Percentiles rank a stretch among this genome's conserved stretches.
These are phyloP conservation scores for Limnephilus rhombicus DNA, from an alignment of 2,888 invertebrate species.

Conservation along the genomic window DNA sequence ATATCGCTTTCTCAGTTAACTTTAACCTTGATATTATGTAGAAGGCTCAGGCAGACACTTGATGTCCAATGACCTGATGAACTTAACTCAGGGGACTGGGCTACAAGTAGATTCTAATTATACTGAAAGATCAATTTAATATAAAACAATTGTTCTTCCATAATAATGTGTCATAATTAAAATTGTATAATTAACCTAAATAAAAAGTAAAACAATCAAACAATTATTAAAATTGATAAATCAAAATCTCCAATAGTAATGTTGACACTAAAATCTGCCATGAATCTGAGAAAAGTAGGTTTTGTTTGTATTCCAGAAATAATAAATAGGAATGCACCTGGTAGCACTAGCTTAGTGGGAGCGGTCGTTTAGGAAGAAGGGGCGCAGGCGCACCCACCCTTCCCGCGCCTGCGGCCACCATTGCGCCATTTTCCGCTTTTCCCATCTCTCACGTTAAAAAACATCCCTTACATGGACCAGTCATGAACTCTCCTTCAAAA, in stretches of 20 bases:
- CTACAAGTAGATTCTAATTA: background rate
- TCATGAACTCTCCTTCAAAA: background rate
- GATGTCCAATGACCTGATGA: background rate
- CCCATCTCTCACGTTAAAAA: conserved; percentile 23
- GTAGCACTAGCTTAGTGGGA: conserved; percentile 63
- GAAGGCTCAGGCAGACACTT: too few relatives aligned
- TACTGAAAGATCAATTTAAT: too few relatives aligned
- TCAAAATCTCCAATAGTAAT: too few relatives aligned
- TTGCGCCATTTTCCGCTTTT: conserved; percentile 66
- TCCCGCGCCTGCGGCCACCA: conserved; percentile 62
- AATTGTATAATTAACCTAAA: too few relatives aligned
- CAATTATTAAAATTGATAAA: too few relatives aligned
- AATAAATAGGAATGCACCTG: conserved; percentile 28
- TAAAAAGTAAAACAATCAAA: too few relatives aligned
- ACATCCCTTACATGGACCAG: conserved; percentile 10
- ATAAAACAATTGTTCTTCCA: too few relatives aligned
- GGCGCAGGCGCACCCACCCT: conserved; percentile 62
- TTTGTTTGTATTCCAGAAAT: background rate
- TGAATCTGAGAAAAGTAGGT: background rate
- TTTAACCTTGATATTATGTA: background rate
- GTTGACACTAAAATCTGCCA: too few relatives aligned
- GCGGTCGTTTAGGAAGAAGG: conserved; percentile 59
- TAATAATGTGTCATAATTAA: too few relatives aligned
- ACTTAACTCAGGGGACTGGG: background rate
- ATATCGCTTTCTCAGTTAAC: background rate